Evolutionary conservation across 2,888 invertebrate species (phyloP).

Genomic region (Serripes groenlandicus): DNA sequence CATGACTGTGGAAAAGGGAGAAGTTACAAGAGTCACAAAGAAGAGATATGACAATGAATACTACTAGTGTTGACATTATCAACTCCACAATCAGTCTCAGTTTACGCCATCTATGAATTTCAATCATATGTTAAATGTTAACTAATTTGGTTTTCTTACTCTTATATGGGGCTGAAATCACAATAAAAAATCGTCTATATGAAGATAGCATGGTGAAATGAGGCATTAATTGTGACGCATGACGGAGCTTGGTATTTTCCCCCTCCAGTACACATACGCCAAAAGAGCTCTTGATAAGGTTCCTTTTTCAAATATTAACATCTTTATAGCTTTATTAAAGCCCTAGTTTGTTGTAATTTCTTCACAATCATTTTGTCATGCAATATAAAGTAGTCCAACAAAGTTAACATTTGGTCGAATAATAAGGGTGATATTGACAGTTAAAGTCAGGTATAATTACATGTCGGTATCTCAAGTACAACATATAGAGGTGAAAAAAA

Average conservation of each 20-base stretch:
- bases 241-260: background rate
- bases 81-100: background rate
- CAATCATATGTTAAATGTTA: constrained; percentile 23
- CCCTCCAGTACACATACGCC: constrained; percentile 8
- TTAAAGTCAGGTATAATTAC: too few relatives aligned
- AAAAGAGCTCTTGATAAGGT: too few relatives aligned
- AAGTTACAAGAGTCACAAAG: too few relatives aligned
- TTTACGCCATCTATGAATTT: constrained; percentile 10
- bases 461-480: too few relatives aligned
- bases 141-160: constrained; percentile 16
- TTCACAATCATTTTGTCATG: too few relatives aligned
- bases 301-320: too few relatives aligned
- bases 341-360: too few relatives aligned
- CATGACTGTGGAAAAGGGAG: too few relatives aligned
- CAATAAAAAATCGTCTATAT: constrained; percentile 13
- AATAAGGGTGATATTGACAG: too few relatives aligned
- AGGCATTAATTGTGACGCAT: constrained; percentile 16
- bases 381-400: too few relatives aligned
- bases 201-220: background rate
- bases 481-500: constrained; percentile 21
- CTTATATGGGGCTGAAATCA: constrained; percentile 10
- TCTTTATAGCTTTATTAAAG: too few relatives aligned
- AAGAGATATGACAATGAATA: background rate
- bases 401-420: too few relatives aligned
- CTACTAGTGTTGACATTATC: constrained; percentile 12